Evolutionary conservation across 2,113 vertebrate species (phyloP).

Genomic region (Urocitellus parryii): DNA sequence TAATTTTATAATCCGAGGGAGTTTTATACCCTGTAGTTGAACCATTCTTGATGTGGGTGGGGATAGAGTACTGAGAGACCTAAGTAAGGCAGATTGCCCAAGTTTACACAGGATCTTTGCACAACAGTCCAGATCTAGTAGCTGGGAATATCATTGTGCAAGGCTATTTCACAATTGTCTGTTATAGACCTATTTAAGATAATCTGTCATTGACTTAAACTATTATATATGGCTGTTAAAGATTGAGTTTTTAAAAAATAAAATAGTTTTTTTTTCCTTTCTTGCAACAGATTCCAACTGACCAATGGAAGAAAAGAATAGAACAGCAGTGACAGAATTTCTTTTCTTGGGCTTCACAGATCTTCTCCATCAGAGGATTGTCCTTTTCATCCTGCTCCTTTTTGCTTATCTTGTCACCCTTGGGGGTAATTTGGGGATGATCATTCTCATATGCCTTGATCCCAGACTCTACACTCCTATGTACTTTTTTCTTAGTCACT

Average conservation of each 20-base stretch:
- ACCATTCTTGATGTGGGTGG: neutral
- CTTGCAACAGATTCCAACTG: neutral
- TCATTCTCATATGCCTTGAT: conserved; percentile 44
- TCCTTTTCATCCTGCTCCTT: conserved; percentile 45
- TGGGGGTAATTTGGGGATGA: conserved; percentile 63
- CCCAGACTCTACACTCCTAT: conserved; percentile 60
- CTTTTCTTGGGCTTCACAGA: conserved; percentile 65
- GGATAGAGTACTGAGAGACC: neutral
- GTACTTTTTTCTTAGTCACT: conserved; percentile 79
- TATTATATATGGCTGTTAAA: neutral
- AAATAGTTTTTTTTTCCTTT: neutral
- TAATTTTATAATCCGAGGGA: neutral
- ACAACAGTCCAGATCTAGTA: neutral
- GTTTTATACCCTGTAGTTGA: neutral
- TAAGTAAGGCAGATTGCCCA: neutral
- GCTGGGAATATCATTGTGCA: neutral
- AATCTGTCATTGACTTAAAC: neutral
- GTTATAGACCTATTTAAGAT: neutral
- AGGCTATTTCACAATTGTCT: neutral
- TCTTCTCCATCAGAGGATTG: neutral
- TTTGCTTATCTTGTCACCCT: conserved; percentile 70
- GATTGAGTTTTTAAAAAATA: neutral
- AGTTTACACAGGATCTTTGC: neutral
- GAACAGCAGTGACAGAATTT: conserved; percentile 65
- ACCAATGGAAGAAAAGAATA: conserved; percentile 57